Percentiles rank a stretch among this genome's conserved stretches.
Conservation (phyloP, 2,888 invertebrate genomes). For the Dasysyrphus albostriatus region DNA sequence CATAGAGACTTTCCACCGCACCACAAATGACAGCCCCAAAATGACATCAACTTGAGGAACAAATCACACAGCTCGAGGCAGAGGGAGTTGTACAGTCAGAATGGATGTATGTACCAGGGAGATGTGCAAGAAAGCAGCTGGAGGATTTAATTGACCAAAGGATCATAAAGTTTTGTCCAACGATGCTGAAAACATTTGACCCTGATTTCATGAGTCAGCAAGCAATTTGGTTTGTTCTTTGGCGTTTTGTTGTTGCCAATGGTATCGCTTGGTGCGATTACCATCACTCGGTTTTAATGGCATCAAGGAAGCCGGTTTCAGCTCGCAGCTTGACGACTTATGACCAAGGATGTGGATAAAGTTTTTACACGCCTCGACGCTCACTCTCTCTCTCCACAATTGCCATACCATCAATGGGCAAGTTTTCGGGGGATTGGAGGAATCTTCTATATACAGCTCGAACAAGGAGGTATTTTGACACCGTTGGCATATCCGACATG, state of each 20-base stretch:
- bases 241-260: constrained; percentile 48
- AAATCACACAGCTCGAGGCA: constrained; percentile 59
- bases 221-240: constrained; percentile 68
- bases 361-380: constrained; percentile 74
- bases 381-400: constrained; percentile 32
- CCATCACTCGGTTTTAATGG: constrained; percentile 77
- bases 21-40: constrained; percentile 64
- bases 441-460: constrained; percentile 17
- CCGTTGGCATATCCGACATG: constrained; percentile 74
- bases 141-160: constrained; percentile 83
- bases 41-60: constrained; percentile 66
- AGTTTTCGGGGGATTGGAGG: constrained; percentile 2
- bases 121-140: constrained; percentile 73
- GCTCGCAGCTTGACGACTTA: constrained; percentile 66
- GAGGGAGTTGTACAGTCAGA: neutral
- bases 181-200: constrained; percentile 82
- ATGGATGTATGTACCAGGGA: constrained; percentile 30
- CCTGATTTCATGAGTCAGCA: constrained; percentile 82
- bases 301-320: constrained; percentile 64
- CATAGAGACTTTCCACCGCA: constrained; percentile 2
- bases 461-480: constrained; percentile 67
- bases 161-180: constrained; percentile 82
- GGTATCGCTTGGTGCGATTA: constrained; percentile 72
- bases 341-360: constrained; percentile 71
- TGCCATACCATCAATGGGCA: constrained; percentile 24